phyloP scores from a whole-genome alignment of 2,888 invertebrate species.

The Stenichneumon culpator region DNA sequence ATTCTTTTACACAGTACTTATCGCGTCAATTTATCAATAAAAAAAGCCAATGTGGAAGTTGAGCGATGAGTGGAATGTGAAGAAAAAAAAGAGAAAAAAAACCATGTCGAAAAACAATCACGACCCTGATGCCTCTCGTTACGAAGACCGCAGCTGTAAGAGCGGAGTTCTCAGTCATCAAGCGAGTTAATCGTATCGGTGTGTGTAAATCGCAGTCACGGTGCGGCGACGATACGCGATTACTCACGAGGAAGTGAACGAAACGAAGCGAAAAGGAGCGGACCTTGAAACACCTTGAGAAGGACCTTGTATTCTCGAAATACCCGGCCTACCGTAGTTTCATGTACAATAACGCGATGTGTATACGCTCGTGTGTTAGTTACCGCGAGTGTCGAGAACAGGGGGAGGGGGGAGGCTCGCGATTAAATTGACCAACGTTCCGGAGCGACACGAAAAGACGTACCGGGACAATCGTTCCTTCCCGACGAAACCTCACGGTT shows the following conservation, averaged over 20 bases:
- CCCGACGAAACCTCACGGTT: slow-evolving; percentile 70
- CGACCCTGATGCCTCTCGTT: background rate
- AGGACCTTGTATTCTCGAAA: slow-evolving; percentile 68
- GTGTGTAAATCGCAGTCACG: slow-evolving; percentile 50
- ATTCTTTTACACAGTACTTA: too few relatives aligned
- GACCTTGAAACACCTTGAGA: slow-evolving; percentile 69
- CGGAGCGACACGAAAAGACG: slow-evolving; percentile 41
- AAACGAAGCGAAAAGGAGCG: slow-evolving; percentile 63
- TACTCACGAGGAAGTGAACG: slow-evolving; percentile 62
- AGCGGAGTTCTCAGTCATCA: background rate
- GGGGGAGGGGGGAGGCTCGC: slow-evolving; percentile 6
- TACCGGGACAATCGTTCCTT: slow-evolving; percentile 69
- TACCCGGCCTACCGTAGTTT: slow-evolving; percentile 58
- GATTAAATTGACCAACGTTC: slow-evolving; percentile 57
- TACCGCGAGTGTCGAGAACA: background rate
- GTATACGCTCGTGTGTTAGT: background rate
- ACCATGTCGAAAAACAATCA: too few relatives aligned
- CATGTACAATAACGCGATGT: background rate
- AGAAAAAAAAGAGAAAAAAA: too few relatives aligned
- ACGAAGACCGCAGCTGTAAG: background rate
- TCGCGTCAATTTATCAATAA: too few relatives aligned
- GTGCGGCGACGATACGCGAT: slow-evolving; percentile 54
- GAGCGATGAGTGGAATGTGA: too few relatives aligned
- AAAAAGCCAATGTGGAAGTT: too few relatives aligned
- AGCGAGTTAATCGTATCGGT: slow-evolving; percentile 12